A percentile compares a stretch with the other conserved stretches of the same genome.
Conservation (phyloP, 2,888 invertebrate species). For the Gymnoscelis rufifasciata region DNA sequence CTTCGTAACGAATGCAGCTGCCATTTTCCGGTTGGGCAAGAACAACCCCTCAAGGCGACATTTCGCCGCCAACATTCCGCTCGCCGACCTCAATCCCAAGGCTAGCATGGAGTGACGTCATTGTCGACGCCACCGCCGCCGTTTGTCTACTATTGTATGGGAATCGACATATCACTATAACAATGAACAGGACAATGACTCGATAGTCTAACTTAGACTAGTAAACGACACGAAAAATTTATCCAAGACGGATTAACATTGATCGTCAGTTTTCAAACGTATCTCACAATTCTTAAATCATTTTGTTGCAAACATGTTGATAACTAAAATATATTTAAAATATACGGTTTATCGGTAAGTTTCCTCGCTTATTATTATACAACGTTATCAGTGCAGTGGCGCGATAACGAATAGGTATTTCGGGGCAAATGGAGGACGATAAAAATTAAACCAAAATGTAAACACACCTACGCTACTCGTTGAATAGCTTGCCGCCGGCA, state of each 20-base stretch:
- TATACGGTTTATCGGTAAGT: slow-evolving; percentile 43
- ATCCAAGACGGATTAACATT: slow-evolving; percentile 10
- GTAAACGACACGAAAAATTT: slow-evolving; percentile 4
- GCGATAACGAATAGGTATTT: slow-evolving; percentile 62
- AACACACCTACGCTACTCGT: slow-evolving; percentile 43
- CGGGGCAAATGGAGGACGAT: slow-evolving; percentile 56
- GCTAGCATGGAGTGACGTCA: slow-evolving; percentile 72
- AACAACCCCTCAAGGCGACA: slow-evolving; percentile 62
- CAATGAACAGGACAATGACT: slow-evolving; percentile 66
- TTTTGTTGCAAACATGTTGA: too few species aligned
- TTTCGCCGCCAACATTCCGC: slow-evolving; percentile 64
- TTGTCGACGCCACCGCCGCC: slow-evolving; percentile 31
- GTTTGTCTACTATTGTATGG: slow-evolving; percentile 60
- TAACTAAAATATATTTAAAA: too few species aligned
- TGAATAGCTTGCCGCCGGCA: slow-evolving; percentile 43
- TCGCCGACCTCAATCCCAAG: slow-evolving; percentile 72
- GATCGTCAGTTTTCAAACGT: background rate
- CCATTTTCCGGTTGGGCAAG: slow-evolving; percentile 49
- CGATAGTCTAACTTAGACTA: slow-evolving; percentile 31
- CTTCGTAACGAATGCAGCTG: slow-evolving; percentile 39
- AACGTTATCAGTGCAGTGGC: slow-evolving; percentile 59
- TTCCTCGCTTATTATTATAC: slow-evolving; percentile 50
- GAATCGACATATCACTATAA: slow-evolving; percentile 63
- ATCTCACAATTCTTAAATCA: too few species aligned
- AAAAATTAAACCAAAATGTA: slow-evolving; percentile 61